Percentiles rank a stretch among this genome's conserved stretches.
Conservation (phyloP, 2,797 vertebrate genomes). For the Ceryle rudis region DNA sequence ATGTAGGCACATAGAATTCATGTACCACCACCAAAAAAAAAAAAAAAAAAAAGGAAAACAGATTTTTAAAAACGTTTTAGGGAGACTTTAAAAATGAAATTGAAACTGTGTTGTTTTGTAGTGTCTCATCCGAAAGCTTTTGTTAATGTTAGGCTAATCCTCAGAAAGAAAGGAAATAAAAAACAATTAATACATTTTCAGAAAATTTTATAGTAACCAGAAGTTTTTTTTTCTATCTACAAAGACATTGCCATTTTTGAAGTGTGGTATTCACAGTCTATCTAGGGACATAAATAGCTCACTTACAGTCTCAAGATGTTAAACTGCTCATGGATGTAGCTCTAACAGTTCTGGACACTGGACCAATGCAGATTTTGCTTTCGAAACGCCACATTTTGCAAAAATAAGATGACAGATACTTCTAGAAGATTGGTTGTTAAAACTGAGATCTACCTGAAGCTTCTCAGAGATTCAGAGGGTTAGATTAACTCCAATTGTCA, state of each 20-base stretch:
- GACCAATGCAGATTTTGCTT: neutral
- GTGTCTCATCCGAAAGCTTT: neutral
- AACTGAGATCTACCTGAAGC: neutral
- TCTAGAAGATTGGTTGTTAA: neutral
- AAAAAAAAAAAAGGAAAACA: neutral
- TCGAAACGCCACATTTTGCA: neutral
- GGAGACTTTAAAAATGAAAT: neutral
- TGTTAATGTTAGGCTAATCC: neutral
- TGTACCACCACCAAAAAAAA: neutral
- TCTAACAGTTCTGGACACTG: neutral
- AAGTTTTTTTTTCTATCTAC: neutral
- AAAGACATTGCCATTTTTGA: neutral
- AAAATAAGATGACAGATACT: neutral
- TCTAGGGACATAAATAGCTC: neutral
- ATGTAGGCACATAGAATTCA: neutral
- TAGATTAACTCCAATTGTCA: neutral
- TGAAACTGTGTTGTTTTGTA: neutral
- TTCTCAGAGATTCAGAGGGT: neutral
- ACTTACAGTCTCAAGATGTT: neutral
- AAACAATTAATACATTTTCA: neutral
- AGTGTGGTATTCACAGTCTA: neutral
- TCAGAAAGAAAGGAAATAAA: neutral
- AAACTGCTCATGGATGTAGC: accelerated
- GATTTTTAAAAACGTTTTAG: neutral
- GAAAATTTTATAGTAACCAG: neutral